phyloP scores from a whole-genome alignment of 2,113 vertebrate species.

The Nibea coibor region DNA sequence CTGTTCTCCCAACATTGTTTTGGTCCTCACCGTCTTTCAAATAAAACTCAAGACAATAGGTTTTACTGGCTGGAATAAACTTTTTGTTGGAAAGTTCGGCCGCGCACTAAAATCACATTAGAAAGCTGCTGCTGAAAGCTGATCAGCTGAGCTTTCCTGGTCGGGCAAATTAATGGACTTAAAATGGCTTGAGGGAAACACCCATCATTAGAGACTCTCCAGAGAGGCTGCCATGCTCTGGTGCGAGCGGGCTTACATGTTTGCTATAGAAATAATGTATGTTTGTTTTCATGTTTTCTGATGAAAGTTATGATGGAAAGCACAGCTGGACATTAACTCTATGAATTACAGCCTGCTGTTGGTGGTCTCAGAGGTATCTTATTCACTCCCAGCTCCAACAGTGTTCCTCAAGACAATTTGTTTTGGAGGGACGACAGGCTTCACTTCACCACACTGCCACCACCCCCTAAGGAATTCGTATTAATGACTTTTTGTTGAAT shows the following conservation, averaged over 20 bases:
- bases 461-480: background rate
- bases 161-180: conserved; percentile 16
- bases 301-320: conserved; percentile 1
- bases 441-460: background rate
- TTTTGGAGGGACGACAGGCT: background rate
- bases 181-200: conserved; percentile 7
- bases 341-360: conserved; percentile 12
- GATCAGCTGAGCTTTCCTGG: conserved; percentile 4
- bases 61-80: background rate
- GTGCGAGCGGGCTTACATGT: background rate
- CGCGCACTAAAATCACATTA: background rate
- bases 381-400: conserved; percentile 4
- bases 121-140: conserved; percentile 16
- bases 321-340: background rate
- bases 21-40: conserved; percentile 22
- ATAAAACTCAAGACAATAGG: background rate
- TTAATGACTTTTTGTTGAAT: background rate
- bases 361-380: background rate
- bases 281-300: background rate
- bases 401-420: background rate
- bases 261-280: background rate
- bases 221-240: background rate
- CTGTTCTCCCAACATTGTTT: conserved; percentile 6
- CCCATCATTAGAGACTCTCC: background rate
- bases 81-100: conserved; percentile 17